Evolutionary conservation across 2,888 invertebrate genomes (phyloP).

Genomic region (Amphimallon solstitiale): DNA sequence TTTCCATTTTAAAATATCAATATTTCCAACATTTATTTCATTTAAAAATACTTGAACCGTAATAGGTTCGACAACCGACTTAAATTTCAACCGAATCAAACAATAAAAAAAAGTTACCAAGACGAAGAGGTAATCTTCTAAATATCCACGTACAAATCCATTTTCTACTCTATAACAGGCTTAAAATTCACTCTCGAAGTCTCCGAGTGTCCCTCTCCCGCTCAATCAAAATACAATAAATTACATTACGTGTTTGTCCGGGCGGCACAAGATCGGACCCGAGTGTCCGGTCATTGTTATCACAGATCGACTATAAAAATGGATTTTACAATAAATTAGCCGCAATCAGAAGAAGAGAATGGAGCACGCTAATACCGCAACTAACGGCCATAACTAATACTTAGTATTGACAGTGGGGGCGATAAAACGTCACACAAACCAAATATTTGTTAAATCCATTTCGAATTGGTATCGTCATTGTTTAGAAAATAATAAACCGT

Average conservation of each 20-base stretch:
- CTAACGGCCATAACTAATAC: constrained; percentile 47
- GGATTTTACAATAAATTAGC: constrained; percentile 34
- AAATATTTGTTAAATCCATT: constrained; percentile 47
- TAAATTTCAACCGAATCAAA: too few relatives aligned
- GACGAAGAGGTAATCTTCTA: constrained; percentile 17
- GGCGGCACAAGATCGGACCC: constrained; percentile 8
- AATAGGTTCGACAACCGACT: too few relatives aligned
- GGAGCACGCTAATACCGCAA: constrained; percentile 38
- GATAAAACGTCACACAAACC: constrained; percentile 46
- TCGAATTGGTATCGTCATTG: constrained; percentile 42
- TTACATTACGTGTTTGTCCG: neutral
- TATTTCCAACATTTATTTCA: too few relatives aligned
- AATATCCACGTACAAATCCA: constrained; percentile 24
- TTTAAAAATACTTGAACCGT: too few relatives aligned
- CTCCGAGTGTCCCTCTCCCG: neutral
- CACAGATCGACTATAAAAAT: constrained; percentile 26
- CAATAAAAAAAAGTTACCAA: too few relatives aligned
- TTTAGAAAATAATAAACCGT: constrained; percentile 43
- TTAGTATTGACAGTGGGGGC: constrained; percentile 46
- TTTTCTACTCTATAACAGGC: constrained; percentile 27
- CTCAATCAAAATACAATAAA: constrained; percentile 32
- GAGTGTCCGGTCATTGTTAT: constrained; percentile 24
- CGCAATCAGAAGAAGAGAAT: constrained; percentile 35
- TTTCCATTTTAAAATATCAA: too few relatives aligned
- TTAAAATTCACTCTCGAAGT: constrained; percentile 34